Percentiles rank a stretch among this genome's conserved stretches.
Conservation (phyloP, 2,113 vertebrate genomes). For the Macroglossus sobrinus region DNA sequence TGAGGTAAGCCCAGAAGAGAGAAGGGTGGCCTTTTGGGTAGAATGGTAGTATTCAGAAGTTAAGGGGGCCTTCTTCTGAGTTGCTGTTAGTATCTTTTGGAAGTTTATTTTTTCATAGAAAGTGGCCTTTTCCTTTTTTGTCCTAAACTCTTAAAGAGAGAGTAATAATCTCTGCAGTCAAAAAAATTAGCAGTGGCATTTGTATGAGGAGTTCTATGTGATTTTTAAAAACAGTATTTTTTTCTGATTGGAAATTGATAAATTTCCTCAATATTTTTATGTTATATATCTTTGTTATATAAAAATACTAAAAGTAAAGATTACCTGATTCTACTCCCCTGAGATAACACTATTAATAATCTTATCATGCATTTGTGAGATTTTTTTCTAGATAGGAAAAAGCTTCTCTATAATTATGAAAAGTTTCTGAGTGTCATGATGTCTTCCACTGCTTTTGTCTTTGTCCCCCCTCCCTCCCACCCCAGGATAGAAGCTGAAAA, state of each 20-base stretch:
- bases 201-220: background rate
- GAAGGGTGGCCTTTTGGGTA: background rate
- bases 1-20: slow-evolving; percentile 65
- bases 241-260: background rate
- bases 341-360: background rate
- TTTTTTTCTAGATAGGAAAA: background rate
- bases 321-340: background rate
- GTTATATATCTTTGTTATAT: background rate
- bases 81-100: background rate
- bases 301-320: background rate
- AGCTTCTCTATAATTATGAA: background rate
- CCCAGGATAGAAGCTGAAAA: background rate
- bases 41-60: background rate
- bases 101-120: background rate
- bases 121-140: background rate
- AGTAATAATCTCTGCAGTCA: background rate
- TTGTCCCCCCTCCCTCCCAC: background rate
- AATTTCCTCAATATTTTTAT: background rate
- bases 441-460: background rate
- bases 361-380: background rate
- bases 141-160: background rate
- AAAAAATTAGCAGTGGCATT: background rate
- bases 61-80: background rate
- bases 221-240: background rate
- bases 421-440: background rate